Evolutionary conservation across 2,113 vertebrate species (phyloP), one percentile per base, ranked within the genome.

Genomic region (Rallus limicola): DNA sequence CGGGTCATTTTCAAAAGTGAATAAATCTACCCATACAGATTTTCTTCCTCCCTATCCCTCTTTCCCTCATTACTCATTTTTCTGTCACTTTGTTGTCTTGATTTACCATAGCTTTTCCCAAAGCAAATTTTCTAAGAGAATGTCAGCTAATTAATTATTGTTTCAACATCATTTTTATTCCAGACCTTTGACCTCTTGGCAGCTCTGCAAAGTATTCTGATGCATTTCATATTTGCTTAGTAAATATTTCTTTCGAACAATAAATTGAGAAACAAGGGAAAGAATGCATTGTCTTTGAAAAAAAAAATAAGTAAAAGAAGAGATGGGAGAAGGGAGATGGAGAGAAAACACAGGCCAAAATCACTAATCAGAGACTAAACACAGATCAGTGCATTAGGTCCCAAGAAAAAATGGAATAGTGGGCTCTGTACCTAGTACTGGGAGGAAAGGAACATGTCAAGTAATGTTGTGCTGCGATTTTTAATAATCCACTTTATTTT

Each of bases 131-230:
- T 87, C 88, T 77, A 90, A 87, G 62, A 97, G 91, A 92, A 96
- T 93, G 81, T 91, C 94, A 97, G 79, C 86, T 94, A 96, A 97
- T 97, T 98, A 97, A 95, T 97, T 97, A 97, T 96, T 97, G 94
- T 95, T 97, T 97, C 97, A 95, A 74, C 86, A 96, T 93, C 42
- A 82, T 92, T 97, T 97, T 94, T 96, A 85, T 92, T 91, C 62
- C 46, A 88, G 86, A 97, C 89, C 92, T 97, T 91, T 95, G 90
- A 96, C 94, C 96, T 93, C 90, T 90, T 97, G 95, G 88, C 84
- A 95, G 42, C 48, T 95, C 82, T 95, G 91, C 72, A 95, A 97
- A 94, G 77, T 76, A 85, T 78, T 92, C 62, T 90, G 72, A 87
- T 91, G 68, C 82, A 89, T 95, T 94, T 88, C 90, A 89, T 91